Evolutionary conservation across 1,140 invertebrate genomes (phyloP).

Genomic region (Steinernema feltiae): DNA sequence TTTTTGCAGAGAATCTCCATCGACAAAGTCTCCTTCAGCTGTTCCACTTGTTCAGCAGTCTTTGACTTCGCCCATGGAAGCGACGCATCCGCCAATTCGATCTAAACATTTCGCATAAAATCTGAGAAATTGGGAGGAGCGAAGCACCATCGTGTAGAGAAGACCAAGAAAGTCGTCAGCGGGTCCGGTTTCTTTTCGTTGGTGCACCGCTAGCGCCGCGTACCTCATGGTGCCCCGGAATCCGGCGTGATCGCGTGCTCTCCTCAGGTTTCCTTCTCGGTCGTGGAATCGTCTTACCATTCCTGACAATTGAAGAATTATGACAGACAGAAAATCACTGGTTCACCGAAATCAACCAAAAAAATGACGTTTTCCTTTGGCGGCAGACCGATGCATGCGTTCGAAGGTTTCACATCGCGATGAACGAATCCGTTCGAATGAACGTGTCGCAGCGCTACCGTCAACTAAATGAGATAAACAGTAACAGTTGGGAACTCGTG

Average conservation of each 20-base stretch:
- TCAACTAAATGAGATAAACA: not conserved
- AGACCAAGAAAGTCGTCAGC: not conserved
- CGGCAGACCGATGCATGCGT: constrained; percentile 2
- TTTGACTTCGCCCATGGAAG: not conserved
- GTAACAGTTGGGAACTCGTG: not conserved
- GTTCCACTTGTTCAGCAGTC: not conserved
- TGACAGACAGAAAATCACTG: not conserved
- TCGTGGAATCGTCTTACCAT: not conserved
- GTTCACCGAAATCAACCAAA: not conserved
- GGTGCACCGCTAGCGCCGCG: not conserved
- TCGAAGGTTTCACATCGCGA: constrained; percentile 19
- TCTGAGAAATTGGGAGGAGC: not conserved
- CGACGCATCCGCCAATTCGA: not conserved
- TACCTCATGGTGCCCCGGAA: not conserved
- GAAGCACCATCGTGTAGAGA: not conserved
- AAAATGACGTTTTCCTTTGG: not conserved
- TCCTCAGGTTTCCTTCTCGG: not conserved
- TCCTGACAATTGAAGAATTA: not conserved
- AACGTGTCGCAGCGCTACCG: not conserved
- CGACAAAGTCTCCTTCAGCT: not conserved
- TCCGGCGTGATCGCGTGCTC: not conserved
- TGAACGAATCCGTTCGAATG: constrained; percentile 8
- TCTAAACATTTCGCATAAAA: not conserved
- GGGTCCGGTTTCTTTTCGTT: not conserved
- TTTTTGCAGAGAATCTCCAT: not conserved